phyloP scores from a whole-genome alignment of 2,888 invertebrate species.

The Melinopterus prodromus region DNA sequence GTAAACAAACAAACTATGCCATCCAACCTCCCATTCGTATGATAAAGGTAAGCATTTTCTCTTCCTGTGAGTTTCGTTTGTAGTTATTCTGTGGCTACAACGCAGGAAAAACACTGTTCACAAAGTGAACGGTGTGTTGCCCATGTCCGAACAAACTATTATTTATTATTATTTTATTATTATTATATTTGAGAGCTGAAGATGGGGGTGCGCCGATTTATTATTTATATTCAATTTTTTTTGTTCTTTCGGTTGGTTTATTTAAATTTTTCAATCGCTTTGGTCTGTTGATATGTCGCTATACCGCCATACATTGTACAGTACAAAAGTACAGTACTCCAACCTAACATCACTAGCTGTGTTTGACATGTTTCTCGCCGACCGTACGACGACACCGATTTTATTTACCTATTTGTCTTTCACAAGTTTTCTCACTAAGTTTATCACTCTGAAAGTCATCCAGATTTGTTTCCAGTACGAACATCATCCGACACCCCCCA shows the following conservation, averaged over 20 bases:
- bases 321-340: constrained; percentile 4
- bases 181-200: constrained; percentile 43
- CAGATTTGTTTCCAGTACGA: background rate
- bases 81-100: too few species aligned
- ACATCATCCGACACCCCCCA: background rate
- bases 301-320: background rate
- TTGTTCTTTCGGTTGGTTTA: constrained; percentile 13
- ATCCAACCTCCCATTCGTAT: too few species aligned
- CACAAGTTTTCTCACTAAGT: background rate
- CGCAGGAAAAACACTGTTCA: background rate
- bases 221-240: constrained; percentile 26
- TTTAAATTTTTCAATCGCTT: constrained; percentile 37
- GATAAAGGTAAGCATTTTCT: too few species aligned
- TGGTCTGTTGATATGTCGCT: constrained; percentile 58
- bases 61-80: too few species aligned
- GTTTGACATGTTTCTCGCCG: background rate
- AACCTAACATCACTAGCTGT: constrained; percentile 4
- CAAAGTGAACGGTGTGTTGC: background rate
- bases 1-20: too few species aligned
- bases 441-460: background rate
- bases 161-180: constrained; percentile 29
- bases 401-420: background rate
- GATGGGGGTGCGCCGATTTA: constrained; percentile 40
- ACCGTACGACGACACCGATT: background rate
- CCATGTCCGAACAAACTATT: background rate